Conservation (phyloP, 2,797 vertebrate species). For the Threskiornis aethiopicus region DNA sequence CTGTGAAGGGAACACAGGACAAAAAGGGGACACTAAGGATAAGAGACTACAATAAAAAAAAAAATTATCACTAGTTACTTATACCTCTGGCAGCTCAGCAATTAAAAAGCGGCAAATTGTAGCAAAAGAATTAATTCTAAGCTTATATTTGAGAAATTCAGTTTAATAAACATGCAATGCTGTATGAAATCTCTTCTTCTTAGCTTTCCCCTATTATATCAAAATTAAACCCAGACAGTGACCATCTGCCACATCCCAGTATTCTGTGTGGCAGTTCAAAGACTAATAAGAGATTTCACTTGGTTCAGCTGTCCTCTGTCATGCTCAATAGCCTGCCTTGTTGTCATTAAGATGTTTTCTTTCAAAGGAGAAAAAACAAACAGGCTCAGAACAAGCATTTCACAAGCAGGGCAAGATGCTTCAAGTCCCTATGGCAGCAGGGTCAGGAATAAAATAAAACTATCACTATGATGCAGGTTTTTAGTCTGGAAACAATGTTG, state of each 20-base stretch:
- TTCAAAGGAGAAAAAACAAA: background rate
- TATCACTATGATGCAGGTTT: background rate
- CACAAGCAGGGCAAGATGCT: background rate
- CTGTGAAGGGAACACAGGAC: background rate
- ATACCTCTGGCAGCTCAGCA: background rate
- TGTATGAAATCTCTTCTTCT: background rate
- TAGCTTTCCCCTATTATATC: background rate
- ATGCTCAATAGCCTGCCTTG: background rate
- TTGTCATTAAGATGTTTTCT: background rate
- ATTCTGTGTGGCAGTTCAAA: background rate
- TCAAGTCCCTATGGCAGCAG: background rate
- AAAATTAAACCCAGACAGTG: background rate
- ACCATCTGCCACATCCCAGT: background rate
- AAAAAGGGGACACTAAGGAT: background rate
- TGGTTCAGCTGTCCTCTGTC: background rate
- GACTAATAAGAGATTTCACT: background rate
- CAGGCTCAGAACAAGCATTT: background rate
- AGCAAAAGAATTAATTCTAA: background rate
- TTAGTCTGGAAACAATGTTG: background rate
- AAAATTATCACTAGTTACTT: background rate
- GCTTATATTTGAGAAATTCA: background rate
- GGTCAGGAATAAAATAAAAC: background rate
- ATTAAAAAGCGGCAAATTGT: background rate
- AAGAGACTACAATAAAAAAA: background rate
- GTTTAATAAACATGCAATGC: background rate